phyloP scores from a whole-genome alignment of 1,140 invertebrate species.

The Cryptotermes secundus region DNA sequence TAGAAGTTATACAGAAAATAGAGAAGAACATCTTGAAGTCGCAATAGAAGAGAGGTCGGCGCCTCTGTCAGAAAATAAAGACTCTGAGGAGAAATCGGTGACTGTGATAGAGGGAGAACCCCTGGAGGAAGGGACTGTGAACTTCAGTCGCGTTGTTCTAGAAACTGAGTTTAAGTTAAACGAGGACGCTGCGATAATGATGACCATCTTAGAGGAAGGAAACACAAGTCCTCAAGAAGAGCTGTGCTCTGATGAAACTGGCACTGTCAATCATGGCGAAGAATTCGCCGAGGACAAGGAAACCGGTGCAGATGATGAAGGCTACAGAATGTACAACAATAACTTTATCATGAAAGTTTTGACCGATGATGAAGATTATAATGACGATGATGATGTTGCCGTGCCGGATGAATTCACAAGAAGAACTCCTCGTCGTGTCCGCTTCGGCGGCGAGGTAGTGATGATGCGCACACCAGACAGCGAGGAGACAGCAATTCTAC shows the following conservation, averaged over 20 bases:
- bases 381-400: constrained; percentile 41
- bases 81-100: constrained; percentile 10
- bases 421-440: constrained; percentile 56
- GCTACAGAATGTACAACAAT: constrained; percentile 29
- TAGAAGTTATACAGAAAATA: constrained; percentile 16
- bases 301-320: background rate
- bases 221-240: constrained; percentile 40
- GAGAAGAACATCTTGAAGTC: background rate
- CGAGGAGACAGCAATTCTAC: constrained; percentile 49
- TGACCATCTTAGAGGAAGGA: constrained; percentile 75
- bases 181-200: constrained; percentile 72
- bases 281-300: constrained; percentile 40
- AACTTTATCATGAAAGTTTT: constrained; percentile 49
- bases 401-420: constrained; percentile 37
- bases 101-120: constrained; percentile 26
- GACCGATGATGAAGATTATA: constrained; percentile 54
- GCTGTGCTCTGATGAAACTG: constrained; percentile 46
- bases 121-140: constrained; percentile 20
- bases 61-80: constrained; percentile 16
- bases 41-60: constrained; percentile 43
- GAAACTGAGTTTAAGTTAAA: constrained; percentile 79
- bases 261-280: constrained; percentile 51
- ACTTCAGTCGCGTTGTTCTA: constrained; percentile 60
- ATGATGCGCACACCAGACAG: constrained; percentile 81
- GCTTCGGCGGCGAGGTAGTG: constrained; percentile 79